A percentile compares a stretch with the other conserved stretches of the same genome.
Evolutionary conservation across 2,113 vertebrate genomes (phyloP).

Genomic region (Vanacampus margaritifer): DNA sequence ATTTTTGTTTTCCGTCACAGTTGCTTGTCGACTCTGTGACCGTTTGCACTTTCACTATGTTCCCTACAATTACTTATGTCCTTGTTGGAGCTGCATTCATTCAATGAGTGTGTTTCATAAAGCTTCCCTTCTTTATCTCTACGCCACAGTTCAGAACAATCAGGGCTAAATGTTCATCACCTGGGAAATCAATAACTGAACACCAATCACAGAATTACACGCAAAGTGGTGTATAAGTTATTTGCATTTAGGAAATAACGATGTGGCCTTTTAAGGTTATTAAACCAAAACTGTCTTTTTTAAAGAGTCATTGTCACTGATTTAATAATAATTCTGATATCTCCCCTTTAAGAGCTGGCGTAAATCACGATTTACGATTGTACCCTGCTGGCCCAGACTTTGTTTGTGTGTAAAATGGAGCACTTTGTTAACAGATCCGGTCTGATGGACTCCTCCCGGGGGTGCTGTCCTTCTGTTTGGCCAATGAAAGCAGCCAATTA

Average conservation of each 20-base stretch:
- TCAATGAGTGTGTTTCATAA: neutral
- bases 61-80: neutral
- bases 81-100: slow-evolving; percentile 4
- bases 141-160: neutral
- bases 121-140: slow-evolving; percentile 2
- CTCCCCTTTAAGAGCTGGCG: neutral
- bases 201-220: neutral
- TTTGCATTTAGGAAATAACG: no score
- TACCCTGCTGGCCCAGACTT: slow-evolving; percentile 38
- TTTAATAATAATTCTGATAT: neutral
- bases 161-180: no score
- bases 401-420: slow-evolving; percentile 24
- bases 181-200: neutral
- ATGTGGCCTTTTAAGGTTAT: no score
- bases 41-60: slow-evolving; percentile 18
- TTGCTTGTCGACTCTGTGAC: slow-evolving; percentile 14
- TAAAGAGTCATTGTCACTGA: neutral
- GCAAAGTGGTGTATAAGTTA: no score
- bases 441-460: slow-evolving; percentile 64
- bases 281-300: no score
- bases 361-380: neutral
- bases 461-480: slow-evolving; percentile 54
- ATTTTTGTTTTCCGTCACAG: slow-evolving; percentile 35
- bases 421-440: slow-evolving; percentile 37
- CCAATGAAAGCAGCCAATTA: slow-evolving; percentile 70